Evolutionary conservation across 2,797 vertebrate genomes (phyloP).

Genomic region (Netta rufina): DNA sequence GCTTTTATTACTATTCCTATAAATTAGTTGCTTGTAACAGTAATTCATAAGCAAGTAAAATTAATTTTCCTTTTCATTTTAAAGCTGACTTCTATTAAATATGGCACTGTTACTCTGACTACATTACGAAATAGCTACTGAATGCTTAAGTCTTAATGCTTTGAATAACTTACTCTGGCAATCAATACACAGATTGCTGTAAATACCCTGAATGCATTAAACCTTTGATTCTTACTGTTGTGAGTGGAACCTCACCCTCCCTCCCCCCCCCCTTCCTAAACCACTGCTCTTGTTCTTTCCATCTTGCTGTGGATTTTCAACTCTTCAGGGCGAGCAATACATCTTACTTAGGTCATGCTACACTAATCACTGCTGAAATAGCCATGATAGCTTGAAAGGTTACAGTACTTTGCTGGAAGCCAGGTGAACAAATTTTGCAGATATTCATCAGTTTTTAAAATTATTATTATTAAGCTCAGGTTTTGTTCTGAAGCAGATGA

Average conservation of each 20-base stretch:
- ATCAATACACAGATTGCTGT: background rate
- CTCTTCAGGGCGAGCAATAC: background rate
- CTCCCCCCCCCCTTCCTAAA: accelerated
- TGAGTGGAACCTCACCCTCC: background rate
- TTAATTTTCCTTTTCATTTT: slow-evolving; percentile 57
- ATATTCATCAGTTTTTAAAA: background rate
- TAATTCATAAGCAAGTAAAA: slow-evolving; percentile 43
- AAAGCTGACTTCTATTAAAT: slow-evolving; percentile 22
- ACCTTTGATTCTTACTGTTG: background rate
- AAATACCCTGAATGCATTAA: slow-evolving; percentile 12
- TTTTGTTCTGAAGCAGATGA: background rate
- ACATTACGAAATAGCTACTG: background rate
- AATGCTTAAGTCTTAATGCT: background rate
- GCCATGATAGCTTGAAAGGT: background rate
- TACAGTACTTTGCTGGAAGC: background rate
- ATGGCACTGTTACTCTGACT: background rate
- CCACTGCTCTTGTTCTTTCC: background rate
- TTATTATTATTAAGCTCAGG: background rate
- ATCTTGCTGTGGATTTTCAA: background rate
- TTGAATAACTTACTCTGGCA: background rate
- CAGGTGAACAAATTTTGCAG: background rate
- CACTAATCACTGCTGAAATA: background rate
- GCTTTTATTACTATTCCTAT: slow-evolving; percentile 53
- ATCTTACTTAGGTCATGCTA: background rate
- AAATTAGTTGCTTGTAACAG: slow-evolving; percentile 28